phyloP scores from a whole-genome alignment of 2,113 vertebrate genomes.

The Strigops habroptila region DNA sequence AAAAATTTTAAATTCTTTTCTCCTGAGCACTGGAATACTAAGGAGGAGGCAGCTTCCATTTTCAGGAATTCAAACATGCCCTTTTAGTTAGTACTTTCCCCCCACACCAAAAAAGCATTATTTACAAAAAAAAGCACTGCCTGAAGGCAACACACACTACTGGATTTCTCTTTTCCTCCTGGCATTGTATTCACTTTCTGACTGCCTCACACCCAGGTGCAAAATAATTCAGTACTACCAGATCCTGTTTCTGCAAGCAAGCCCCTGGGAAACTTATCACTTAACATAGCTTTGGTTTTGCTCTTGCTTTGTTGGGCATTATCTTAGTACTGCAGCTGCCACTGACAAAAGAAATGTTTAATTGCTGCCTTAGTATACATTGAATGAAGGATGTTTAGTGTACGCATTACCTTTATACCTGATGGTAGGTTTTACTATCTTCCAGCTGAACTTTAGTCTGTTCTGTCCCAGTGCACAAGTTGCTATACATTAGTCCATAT shows the following conservation, averaged over 20 bases:
- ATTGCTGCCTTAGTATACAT: not conserved
- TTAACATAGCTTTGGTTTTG: not conserved
- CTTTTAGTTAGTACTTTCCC: not conserved
- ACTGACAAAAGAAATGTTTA: not conserved
- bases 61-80: not conserved
- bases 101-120: rapidly evolving
- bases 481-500: not conserved
- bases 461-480: not conserved
- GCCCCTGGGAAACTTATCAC: not conserved
- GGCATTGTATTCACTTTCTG: not conserved
- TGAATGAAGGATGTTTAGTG: not conserved
- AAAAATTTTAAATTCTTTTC: not conserved
- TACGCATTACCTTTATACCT: not conserved
- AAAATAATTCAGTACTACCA: not conserved
- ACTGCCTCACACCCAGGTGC: not conserved
- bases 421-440: not conserved
- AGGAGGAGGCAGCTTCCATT: not conserved
- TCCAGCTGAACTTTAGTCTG: not conserved
- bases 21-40: not conserved
- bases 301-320: not conserved
- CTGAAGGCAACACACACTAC: not conserved
- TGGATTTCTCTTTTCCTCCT: not conserved
- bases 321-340: not conserved
- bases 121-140: not conserved
- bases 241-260: conserved; percentile 10